Conservation (phyloP, 1,140 invertebrate genomes). For the Drosophila burlai region DNA sequence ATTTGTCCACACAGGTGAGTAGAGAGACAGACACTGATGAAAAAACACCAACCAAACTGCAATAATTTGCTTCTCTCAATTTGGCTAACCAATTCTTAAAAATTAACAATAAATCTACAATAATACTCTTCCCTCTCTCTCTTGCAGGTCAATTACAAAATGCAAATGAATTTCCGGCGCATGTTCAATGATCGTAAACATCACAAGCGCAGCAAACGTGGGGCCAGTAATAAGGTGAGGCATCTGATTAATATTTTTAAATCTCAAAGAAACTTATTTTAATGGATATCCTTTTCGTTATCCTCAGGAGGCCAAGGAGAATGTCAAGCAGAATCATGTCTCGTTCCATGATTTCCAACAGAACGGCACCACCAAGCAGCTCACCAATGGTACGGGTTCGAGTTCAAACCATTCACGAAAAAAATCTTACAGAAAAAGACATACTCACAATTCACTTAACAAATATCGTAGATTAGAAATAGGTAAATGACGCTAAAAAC, state of each 20-base stretch:
- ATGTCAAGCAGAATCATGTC: slow-evolving; percentile 92
- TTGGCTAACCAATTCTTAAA: neutral
- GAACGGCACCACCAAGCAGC: slow-evolving; percentile 93
- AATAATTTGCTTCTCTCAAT: neutral
- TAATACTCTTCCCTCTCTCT: neutral
- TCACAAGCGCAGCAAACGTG: slow-evolving; percentile 92
- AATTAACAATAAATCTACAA: neutral
- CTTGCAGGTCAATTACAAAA: slow-evolving; percentile 93
- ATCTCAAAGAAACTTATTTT: neutral
- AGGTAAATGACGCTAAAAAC: slow-evolving; percentile 83
- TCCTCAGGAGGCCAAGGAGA: slow-evolving; percentile 84
- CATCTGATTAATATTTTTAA: neutral
- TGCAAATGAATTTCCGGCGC: slow-evolving; percentile 95
- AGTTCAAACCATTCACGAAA: slow-evolving; percentile 83
- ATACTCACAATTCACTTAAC: slow-evolving; percentile 86
- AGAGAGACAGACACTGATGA: slow-evolving; percentile 7
- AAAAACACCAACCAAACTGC: slow-evolving; percentile 4
- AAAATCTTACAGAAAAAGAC: slow-evolving; percentile 85
- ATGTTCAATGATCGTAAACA: slow-evolving; percentile 93
- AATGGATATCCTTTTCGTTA: slow-evolving; percentile 6
- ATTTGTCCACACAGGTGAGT: slow-evolving; percentile 90
- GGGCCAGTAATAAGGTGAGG: slow-evolving; percentile 89
- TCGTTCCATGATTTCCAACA: slow-evolving; percentile 94
- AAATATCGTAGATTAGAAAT: slow-evolving; percentile 86
- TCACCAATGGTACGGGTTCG: slow-evolving; percentile 92